Conservation (phyloP, 2,113 vertebrate genomes). For the Elephantulus edwardii region DNA sequence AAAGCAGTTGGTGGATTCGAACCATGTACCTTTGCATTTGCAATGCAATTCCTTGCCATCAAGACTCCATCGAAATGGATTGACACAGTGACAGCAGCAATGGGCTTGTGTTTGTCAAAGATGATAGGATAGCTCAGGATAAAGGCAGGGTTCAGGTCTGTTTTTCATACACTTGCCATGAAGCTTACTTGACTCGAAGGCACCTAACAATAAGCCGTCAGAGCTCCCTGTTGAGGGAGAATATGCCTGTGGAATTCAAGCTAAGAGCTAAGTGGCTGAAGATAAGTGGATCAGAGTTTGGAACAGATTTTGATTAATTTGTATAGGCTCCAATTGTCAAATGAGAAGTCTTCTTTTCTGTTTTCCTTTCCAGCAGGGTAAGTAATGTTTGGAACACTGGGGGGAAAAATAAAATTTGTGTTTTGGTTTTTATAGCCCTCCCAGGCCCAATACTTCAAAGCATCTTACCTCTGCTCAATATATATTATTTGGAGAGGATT, state of each 20-base stretch:
- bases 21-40: too few relatives aligned
- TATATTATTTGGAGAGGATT: conserved; percentile 89
- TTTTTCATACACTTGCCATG: too few relatives aligned
- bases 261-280: conserved; percentile 38
- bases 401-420: conserved; percentile 64
- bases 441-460: conserved; percentile 88
- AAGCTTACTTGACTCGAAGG: too few relatives aligned
- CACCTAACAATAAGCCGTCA: too few relatives aligned
- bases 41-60: too few relatives aligned
- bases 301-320: conserved; percentile 48
- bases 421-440: conserved; percentile 84
- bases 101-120: too few relatives aligned
- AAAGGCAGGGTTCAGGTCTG: too few relatives aligned
- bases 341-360: conserved; percentile 31
- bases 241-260: conserved; percentile 50
- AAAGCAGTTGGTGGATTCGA: too few relatives aligned
- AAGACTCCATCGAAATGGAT: too few relatives aligned
- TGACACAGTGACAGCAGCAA: too few relatives aligned
- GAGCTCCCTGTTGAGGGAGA: conserved; percentile 37
- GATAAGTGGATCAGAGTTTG: conserved; percentile 46
- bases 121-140: too few relatives aligned
- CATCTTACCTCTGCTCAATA: conserved; percentile 88
- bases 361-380: conserved; percentile 55
- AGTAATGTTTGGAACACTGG: conserved; percentile 53
- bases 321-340: conserved; percentile 33